Conservation (phyloP, 2,113 vertebrate genomes). For the Petromus typicus region DNA sequence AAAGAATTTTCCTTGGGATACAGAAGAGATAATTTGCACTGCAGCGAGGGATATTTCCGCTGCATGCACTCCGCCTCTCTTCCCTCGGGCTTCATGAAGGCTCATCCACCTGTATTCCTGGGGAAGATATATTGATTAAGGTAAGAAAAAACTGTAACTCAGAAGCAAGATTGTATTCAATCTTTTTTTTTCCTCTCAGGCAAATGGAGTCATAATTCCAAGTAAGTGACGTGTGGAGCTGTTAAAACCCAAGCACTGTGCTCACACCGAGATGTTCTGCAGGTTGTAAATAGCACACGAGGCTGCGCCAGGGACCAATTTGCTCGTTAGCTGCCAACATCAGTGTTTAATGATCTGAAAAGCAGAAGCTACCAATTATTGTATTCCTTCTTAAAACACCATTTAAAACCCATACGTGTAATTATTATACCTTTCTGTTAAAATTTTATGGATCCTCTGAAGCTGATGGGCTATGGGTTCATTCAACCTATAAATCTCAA, state of each 20-base stretch:
- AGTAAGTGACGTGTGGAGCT: slow-evolving; percentile 66
- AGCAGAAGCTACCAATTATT: slow-evolving; percentile 82
- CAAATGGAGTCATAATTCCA: slow-evolving; percentile 68
- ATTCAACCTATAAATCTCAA: slow-evolving; percentile 26
- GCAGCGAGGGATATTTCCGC: neutral
- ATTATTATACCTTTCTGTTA: slow-evolving; percentile 72
- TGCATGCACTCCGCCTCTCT: neutral
- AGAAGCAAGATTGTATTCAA: slow-evolving; percentile 9
- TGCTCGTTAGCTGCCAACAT: slow-evolving; percentile 80
- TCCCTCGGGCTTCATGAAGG: slow-evolving; percentile 49
- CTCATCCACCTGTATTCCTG: neutral
- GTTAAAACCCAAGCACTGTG: slow-evolving; percentile 60
- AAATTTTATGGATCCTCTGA: slow-evolving; percentile 66
- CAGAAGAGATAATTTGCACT: neutral
- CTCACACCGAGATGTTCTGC: slow-evolving; percentile 59
- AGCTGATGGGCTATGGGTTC: slow-evolving; percentile 15
- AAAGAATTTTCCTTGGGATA: neutral
- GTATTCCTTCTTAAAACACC: slow-evolving; percentile 72
- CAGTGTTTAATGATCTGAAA: slow-evolving; percentile 81
- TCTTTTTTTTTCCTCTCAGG: neutral
- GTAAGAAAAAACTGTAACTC: slow-evolving; percentile 54
- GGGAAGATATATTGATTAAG: slow-evolving; percentile 55
- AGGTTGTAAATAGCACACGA: slow-evolving; percentile 78
- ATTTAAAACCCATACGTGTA: slow-evolving; percentile 75
- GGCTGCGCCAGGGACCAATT: slow-evolving; percentile 72